Base-by-base conservation (phyloP, 2,113 vertebrate species). In the Zosterops japonicus region DNA sequence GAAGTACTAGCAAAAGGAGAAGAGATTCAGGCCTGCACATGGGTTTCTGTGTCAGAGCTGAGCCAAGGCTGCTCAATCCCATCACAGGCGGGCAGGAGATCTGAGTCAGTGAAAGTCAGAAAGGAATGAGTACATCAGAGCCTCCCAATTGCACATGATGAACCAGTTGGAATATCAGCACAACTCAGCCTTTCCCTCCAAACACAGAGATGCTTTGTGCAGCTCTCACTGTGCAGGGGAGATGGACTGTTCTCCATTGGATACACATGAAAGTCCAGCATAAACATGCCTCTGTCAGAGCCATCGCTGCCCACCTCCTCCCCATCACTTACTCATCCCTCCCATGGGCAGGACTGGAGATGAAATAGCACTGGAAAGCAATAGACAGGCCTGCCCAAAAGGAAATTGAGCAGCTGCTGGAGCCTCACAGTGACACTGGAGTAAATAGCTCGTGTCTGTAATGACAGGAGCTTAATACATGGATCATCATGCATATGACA, bases 211-310 rank as follows among this genome's bases (percentile, higher is more conserved):
- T 0, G 16, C 31, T 91, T 96, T 84, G 67, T 52, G 52, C 35
- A 76, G 14, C 65, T 57, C 56, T 75, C 11, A 5, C 72, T 81
- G 56, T 24, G 53, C 74, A 79, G 49, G 70, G 36, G 19, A 61
- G 44, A 76, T 69, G 50, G 67, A 20, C 61, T 2, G 2, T 24
- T 89, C 80, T 89, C 53, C 28, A 36, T 6, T 19, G 20, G 44
- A 49, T 78, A 55, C 25, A 59, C 60, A 60, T 14, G 24, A 71
- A 80, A 77, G 74, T 82, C 93, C 89, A 91, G 89, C n/a, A 91
- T 35, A 96, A 97, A 95, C 89, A 93, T 29, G 44, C 13, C 36
- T 89, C 64, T 92, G 74, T 85, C 89, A 95, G 80, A 92, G 49
- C 77, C 4, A 14, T 80, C 2, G 0, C 70, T 94, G 74, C 70